Percentiles rank a stretch among this genome's conserved stretches.
These are phyloP conservation scores for Ptilorrhoa leucosticta DNA, from an alignment of 2,113 vertebrate species.

Conservation along the genomic window DNA sequence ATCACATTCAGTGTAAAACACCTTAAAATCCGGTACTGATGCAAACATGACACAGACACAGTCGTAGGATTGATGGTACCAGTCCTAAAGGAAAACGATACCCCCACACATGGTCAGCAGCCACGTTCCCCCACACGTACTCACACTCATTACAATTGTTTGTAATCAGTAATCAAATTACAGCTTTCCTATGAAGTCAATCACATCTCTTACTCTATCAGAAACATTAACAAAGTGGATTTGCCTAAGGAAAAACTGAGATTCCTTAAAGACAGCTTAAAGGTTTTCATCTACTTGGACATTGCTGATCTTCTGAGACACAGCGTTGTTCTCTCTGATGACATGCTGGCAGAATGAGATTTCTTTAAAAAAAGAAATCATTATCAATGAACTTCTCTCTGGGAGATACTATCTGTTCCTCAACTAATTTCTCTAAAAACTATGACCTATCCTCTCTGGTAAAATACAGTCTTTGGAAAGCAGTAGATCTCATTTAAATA, in stretches of 20 bases:
- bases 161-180: not conserved
- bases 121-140: not conserved
- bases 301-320: not conserved
- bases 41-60: conserved; percentile 99
- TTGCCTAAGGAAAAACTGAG: not conserved
- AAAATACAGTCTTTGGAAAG: not conserved
- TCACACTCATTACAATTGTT: not conserved
- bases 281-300: not conserved
- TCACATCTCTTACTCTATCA: not conserved
- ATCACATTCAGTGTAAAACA: conserved; percentile 97
- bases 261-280: not conserved
- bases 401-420: not conserved
- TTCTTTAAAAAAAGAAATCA: not conserved
- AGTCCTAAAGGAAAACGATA: conserved; percentile 76
- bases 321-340: not conserved
- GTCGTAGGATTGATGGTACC: conserved; percentile 97
- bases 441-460: not conserved
- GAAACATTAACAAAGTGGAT: not conserved
- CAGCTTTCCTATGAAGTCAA: not conserved
- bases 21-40: conserved; percentile 96
- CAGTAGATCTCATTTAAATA: not conserved
- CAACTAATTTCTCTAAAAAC: not conserved
- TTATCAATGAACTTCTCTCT: not conserved
- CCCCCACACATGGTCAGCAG: not conserved
- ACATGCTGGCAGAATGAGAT: not conserved